These are phyloP conservation scores for Cygnus olor DNA, from an alignment of 2,797 vertebrate genomes.

Conservation along the genomic window DNA sequence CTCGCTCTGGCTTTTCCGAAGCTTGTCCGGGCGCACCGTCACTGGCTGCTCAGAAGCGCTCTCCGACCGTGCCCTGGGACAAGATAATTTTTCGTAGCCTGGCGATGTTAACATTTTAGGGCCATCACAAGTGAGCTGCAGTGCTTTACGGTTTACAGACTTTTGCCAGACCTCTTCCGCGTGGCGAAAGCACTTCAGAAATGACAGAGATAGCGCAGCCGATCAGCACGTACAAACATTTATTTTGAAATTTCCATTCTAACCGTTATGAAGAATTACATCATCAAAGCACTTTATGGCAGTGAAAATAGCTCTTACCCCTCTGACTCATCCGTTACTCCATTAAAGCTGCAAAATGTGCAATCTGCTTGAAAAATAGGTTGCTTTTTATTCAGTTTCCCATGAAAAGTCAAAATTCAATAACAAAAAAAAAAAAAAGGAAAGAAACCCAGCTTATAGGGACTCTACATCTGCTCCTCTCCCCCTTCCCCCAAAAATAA, in stretches of 20 bases:
- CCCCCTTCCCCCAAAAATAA: constrained; percentile 78
- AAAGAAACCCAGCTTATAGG: constrained; percentile 67
- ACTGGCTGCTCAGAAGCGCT: background rate
- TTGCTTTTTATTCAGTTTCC: constrained; percentile 82
- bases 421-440: constrained; percentile 7
- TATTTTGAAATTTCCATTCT: constrained; percentile 84
- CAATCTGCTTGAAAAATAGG: constrained; percentile 86
- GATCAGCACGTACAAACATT: constrained; percentile 85
- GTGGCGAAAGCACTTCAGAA: constrained; percentile 54
- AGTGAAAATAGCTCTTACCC: constrained; percentile 85
- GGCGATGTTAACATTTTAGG: background rate
- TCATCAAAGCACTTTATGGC: constrained; percentile 86
- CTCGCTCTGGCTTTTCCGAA: background rate
- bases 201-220: constrained; percentile 64
- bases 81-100: constrained; percentile 1
- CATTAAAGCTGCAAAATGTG: constrained; percentile 88
- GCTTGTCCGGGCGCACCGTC: rapidly evolving
- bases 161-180: background rate
- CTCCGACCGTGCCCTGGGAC: background rate
- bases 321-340: constrained; percentile 81
- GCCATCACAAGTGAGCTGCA: background rate
- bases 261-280: constrained; percentile 83
- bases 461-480: constrained; percentile 73
- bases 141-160: background rate
- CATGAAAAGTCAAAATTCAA: constrained; percentile 76